These are phyloP conservation scores for Lepidostoma basale DNA, from an alignment of 1,140 invertebrate species.

Conservation along the genomic window DNA sequence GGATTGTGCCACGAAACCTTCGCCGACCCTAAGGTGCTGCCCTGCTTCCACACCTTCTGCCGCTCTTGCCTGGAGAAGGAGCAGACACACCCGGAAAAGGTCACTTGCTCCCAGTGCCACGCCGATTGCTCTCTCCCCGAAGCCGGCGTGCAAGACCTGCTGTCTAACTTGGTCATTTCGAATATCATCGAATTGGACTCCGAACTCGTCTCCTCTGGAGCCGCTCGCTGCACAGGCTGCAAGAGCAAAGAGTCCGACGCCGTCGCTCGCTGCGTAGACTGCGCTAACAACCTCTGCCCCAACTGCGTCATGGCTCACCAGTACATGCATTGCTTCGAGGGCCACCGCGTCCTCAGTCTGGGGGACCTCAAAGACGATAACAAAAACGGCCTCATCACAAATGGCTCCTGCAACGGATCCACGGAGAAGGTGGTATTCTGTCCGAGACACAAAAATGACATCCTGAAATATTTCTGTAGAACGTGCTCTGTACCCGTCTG, in stretches of 20 bases:
- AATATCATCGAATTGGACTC: conserved; percentile 63
- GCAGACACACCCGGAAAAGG: conserved; percentile 76
- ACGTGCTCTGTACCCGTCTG: conserved; percentile 90
- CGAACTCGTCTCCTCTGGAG: conserved; percentile 58
- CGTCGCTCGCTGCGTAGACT: conserved; percentile 91
- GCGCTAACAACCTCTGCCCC: conserved; percentile 91
- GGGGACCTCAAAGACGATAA: conserved; percentile 66
- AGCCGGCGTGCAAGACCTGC: conserved; percentile 66
- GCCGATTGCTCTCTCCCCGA: conserved; percentile 68
- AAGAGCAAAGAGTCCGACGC: conserved; percentile 85
- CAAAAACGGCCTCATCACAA: conserved; percentile 49
- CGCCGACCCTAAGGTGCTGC: conserved; percentile 73
- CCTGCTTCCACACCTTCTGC: conserved; percentile 86
- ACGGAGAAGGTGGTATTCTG: conserved; percentile 78
- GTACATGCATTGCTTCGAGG: conserved; percentile 98
- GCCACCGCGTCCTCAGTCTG: conserved; percentile 85
- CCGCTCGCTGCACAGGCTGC: conserved; percentile 82
- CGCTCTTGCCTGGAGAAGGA: conserved; percentile 78
- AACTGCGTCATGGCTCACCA: conserved; percentile 98
- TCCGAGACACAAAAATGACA: conserved; percentile 83
- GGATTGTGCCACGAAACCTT: conserved; percentile 81
- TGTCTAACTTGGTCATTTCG: conserved; percentile 70
- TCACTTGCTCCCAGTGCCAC: conserved; percentile 82
- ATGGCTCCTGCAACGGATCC: conserved; percentile 51
- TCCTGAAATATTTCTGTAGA: conserved; percentile 89